Percentiles rank a stretch among this genome's conserved stretches.
Evolutionary conservation across 1,140 invertebrate genomes (phyloP).

Genomic region (Thaumatotibia leucotreta): DNA sequence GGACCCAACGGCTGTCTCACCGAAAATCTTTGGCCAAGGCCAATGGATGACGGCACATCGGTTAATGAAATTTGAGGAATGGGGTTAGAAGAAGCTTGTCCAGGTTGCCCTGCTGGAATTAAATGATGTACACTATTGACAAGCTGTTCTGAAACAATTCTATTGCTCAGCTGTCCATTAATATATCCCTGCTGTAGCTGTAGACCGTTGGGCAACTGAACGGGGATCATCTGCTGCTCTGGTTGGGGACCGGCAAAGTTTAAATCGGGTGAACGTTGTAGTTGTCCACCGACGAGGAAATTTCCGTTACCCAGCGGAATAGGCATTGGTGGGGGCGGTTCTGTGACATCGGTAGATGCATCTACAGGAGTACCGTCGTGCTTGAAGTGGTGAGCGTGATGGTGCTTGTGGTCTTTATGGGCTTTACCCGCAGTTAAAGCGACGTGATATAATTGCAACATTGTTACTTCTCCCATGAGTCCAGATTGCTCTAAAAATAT

Average conservation of each 20-base stretch:
- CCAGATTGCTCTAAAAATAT: slow-evolving; percentile 77
- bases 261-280: slow-evolving; percentile 80
- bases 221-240: slow-evolving; percentile 69
- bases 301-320: slow-evolving; percentile 75
- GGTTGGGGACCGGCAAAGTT: slow-evolving; percentile 76
- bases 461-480: slow-evolving; percentile 85
- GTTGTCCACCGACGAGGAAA: slow-evolving; percentile 82
- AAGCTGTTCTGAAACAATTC: slow-evolving; percentile 78
- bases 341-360: slow-evolving; percentile 72
- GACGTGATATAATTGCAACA: slow-evolving; percentile 86
- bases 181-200: slow-evolving; percentile 77
- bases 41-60: slow-evolving; percentile 13
- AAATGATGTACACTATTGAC: slow-evolving; percentile 56
- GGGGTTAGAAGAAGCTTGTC: slow-evolving; percentile 23
- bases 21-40: slow-evolving; percentile 29
- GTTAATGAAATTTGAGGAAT: slow-evolving; percentile 31
- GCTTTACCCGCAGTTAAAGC: slow-evolving; percentile 88
- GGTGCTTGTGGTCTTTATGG: slow-evolving; percentile 89
- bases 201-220: slow-evolving; percentile 63
- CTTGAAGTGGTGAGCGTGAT: slow-evolving; percentile 86
- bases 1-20: slow-evolving; percentile 36
- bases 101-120: slow-evolving; percentile 28
- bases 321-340: slow-evolving; percentile 75
- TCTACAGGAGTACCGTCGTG: slow-evolving; percentile 83
- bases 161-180: slow-evolving; percentile 79